Conservation (phyloP, 2,113 vertebrate genomes). For the Phylloscopus trochiloides region DNA sequence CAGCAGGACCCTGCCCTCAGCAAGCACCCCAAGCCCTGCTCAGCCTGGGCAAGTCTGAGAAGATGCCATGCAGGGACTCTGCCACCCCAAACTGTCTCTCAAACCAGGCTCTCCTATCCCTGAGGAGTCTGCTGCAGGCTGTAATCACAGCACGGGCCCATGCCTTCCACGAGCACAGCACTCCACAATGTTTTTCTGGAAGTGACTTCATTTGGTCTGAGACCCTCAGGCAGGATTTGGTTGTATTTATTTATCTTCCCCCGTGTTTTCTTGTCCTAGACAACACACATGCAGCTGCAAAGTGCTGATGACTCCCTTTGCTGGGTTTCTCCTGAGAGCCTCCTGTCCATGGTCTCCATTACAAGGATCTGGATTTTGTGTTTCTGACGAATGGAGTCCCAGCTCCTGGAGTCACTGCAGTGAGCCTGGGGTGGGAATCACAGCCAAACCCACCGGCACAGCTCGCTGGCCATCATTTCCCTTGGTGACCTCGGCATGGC, state of each 20-base stretch:
- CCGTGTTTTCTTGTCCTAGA: slow-evolving; percentile 19
- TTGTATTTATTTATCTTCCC: slow-evolving; percentile 26
- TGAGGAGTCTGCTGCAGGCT: neutral
- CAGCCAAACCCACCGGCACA: slow-evolving; percentile 10
- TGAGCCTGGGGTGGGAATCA: neutral
- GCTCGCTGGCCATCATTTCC: slow-evolving; percentile 34
- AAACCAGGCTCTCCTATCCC: neutral
- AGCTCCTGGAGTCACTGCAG: neutral
- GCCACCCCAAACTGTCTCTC: neutral
- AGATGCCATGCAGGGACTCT: neutral
- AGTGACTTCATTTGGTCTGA: slow-evolving; percentile 44
- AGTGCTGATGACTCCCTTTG: slow-evolving; percentile 30
- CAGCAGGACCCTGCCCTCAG: neutral
- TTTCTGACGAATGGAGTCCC: slow-evolving; percentile 19
- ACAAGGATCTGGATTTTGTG: neutral
- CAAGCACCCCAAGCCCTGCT: neutral
- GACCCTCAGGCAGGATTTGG: neutral
- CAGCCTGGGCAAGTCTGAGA: neutral
- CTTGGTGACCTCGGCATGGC: neutral
- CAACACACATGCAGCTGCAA: slow-evolving; percentile 37
- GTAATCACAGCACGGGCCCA: neutral
- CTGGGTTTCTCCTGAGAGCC: slow-evolving; percentile 15
- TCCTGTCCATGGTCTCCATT: neutral
- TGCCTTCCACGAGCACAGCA: neutral
- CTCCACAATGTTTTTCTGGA: slow-evolving; percentile 20